phyloP scores from a whole-genome alignment of 2,113 vertebrate genomes.

The Fregata magnificens region DNA sequence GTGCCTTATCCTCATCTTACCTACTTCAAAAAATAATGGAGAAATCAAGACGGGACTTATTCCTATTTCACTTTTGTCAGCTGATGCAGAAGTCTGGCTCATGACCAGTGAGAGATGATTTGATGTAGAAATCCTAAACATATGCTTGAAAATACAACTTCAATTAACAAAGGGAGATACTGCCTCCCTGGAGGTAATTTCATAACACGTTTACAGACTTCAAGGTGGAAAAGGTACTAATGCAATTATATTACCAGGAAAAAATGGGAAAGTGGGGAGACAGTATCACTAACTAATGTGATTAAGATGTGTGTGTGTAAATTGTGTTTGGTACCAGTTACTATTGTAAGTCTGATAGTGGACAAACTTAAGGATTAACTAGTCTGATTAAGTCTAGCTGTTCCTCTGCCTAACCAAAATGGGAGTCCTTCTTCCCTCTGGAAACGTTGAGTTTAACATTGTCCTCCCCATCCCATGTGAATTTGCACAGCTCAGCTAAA shows the following conservation, averaged over 20 bases:
- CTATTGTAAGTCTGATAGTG: not conserved
- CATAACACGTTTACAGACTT: not conserved
- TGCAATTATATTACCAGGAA: not conserved
- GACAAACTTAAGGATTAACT: not conserved
- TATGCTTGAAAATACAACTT: not conserved
- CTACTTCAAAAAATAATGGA: not conserved
- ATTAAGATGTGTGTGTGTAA: not conserved
- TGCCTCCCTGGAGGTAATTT: not conserved
- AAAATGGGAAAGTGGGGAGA: not conserved
- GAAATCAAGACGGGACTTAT: not conserved
- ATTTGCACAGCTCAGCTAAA: not conserved
- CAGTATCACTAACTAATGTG: not conserved
- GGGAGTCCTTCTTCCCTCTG: not conserved
- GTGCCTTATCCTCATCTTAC: not conserved
- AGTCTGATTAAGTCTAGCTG: not conserved
- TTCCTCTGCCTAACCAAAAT: not conserved
- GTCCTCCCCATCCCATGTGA: not conserved
- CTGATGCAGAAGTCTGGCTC: not conserved
- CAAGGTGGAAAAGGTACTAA: not conserved
- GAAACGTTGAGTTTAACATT: not conserved
- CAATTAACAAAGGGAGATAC: not conserved
- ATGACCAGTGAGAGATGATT: fast-evolving
- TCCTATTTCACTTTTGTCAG: not conserved
- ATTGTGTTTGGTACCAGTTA: not conserved
- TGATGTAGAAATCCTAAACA: not conserved